Percentiles rank a stretch among this genome's conserved stretches.
Evolutionary conservation across 2,797 vertebrate species (phyloP).

Genomic region (Anas flavirostris): DNA sequence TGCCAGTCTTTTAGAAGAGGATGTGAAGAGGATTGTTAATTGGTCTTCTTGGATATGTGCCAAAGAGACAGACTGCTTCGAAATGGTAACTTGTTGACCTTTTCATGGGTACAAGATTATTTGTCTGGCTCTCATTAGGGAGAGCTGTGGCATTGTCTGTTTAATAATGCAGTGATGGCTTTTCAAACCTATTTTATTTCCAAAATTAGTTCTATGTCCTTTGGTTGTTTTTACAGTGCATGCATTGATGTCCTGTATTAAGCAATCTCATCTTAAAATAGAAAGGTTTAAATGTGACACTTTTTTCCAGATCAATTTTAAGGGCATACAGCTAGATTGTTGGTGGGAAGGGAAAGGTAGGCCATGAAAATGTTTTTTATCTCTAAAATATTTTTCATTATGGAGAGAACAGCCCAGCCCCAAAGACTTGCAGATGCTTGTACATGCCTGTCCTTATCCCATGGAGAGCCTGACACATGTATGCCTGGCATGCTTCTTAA

Average conservation of each 20-base stretch:
- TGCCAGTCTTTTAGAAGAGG: background rate
- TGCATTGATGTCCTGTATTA: background rate
- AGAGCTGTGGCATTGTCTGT: conserved; percentile 15
- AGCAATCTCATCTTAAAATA: background rate
- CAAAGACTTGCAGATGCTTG: background rate
- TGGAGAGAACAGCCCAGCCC: background rate
- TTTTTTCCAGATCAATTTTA: background rate
- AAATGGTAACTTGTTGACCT: conserved; percentile 63
- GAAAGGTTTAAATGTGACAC: background rate
- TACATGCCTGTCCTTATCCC: background rate
- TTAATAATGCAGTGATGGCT: conserved; percentile 45
- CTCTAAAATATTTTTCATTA: background rate
- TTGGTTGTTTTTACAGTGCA: background rate
- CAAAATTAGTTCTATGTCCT: conserved; percentile 7
- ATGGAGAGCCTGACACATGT: background rate
- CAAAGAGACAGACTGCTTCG: conserved; percentile 30
- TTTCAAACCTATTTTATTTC: conserved; percentile 52
- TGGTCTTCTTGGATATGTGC: conserved; percentile 19
- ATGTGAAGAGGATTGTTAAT: conserved; percentile 45
- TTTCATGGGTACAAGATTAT: conserved; percentile 60
- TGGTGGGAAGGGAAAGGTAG: background rate
- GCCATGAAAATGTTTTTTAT: rapidly evolving
- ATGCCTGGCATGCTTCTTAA: background rate
- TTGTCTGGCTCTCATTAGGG: conserved; percentile 56
- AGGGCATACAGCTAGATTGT: background rate